Percentiles rank a stretch among this genome's conserved stretches.
phyloP scores from a whole-genome alignment of 2,888 invertebrate species.

The Euplexia lucipara region DNA sequence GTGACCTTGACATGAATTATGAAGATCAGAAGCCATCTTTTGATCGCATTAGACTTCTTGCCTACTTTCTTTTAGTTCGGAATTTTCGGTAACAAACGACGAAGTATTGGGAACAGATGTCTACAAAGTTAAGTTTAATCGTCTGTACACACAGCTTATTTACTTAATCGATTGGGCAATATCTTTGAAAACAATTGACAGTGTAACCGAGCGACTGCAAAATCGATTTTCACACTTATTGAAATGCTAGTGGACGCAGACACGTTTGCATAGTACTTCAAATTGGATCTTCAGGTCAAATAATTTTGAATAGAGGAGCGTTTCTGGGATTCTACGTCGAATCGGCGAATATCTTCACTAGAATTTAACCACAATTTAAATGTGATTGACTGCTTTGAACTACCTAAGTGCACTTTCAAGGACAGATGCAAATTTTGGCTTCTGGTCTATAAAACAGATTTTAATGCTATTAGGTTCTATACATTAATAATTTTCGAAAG shows the following conservation, averaged over 20 bases:
- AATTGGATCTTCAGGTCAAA: constrained; percentile 59
- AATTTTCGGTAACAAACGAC: constrained; percentile 18
- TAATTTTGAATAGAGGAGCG: constrained; percentile 32
- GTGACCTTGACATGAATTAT: constrained; percentile 45
- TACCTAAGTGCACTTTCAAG: not conserved
- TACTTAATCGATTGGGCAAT: constrained; percentile 11
- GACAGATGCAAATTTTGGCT: not conserved
- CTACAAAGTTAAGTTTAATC: constrained; percentile 28
- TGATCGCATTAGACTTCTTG: constrained; percentile 29
- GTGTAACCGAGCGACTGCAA: constrained; percentile 12
- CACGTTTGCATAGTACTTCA: constrained; percentile 55
- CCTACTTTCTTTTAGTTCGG: constrained; percentile 15
- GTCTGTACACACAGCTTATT: constrained; percentile 1
- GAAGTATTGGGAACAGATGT: constrained; percentile 30
- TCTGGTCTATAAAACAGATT: not conserved
- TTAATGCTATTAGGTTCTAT: too few relatives aligned
- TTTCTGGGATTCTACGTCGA: constrained; percentile 23
- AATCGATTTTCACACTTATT: constrained; percentile 54
- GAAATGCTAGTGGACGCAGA: constrained; percentile 40
- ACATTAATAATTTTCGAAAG: not conserved
- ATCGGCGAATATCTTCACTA: constrained; percentile 26
- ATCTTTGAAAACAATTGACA: constrained; percentile 21
- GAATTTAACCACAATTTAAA: constrained; percentile 24
- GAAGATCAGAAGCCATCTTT: constrained; percentile 25
- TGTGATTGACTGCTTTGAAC: constrained; percentile 18